Percentiles rank a stretch among this genome's conserved stretches.
Conservation (phyloP, 1,140 invertebrate species). For the Temnothorax nylanderi region DNA sequence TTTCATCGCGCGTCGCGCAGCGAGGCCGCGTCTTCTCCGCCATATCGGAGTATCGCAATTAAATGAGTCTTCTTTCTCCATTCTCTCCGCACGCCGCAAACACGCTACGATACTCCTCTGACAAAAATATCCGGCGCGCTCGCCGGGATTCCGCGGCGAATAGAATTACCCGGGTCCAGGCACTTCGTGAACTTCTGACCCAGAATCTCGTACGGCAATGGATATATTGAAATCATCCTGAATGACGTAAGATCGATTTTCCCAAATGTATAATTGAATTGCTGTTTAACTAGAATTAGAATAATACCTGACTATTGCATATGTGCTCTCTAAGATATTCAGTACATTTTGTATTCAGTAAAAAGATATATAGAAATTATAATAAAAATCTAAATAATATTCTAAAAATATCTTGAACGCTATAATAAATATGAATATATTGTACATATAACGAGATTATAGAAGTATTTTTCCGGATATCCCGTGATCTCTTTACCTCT, state of each 20-base stretch:
- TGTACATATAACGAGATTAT: background rate
- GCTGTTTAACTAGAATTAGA: background rate
- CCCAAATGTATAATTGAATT: background rate
- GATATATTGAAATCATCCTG: constrained; percentile 39
- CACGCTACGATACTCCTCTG: constrained; percentile 20
- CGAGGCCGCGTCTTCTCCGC: background rate
- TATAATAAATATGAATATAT: background rate
- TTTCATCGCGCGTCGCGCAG: constrained; percentile 35
- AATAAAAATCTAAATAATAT: background rate
- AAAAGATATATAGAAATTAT: background rate
- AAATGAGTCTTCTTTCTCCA: constrained; percentile 42
- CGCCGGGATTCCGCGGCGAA: constrained; percentile 46
- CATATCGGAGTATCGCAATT: constrained; percentile 27
- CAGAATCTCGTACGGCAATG: constrained; percentile 35
- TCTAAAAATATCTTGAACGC: background rate
- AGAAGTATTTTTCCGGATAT: background rate
- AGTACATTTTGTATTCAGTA: background rate
- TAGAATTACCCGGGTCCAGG: constrained; percentile 45
- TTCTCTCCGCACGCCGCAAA: constrained; percentile 16
- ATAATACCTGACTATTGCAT: background rate
- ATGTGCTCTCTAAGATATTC: background rate
- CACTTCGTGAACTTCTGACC: constrained; percentile 57
- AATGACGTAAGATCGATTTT: background rate
- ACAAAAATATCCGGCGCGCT: constrained; percentile 44
- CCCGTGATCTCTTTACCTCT: background rate